A percentile compares a stretch with the other conserved stretches of the same genome.
phyloP scores from a whole-genome alignment of 2,888 invertebrate species.

The Achlya flavicornis region DNA sequence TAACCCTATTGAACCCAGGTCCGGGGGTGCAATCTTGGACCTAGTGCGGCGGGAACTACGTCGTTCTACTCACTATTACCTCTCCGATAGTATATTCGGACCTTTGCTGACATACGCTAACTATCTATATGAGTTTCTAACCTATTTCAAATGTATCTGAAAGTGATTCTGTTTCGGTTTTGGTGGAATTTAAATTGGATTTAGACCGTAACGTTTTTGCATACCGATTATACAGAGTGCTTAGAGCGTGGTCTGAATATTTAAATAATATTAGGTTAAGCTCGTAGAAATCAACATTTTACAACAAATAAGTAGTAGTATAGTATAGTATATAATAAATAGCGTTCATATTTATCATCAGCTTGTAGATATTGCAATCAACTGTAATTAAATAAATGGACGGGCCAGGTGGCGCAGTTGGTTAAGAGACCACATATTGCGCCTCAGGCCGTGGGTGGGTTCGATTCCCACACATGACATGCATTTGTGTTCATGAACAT shows the following conservation, averaged over 20 bases:
- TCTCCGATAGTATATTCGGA: conserved; percentile 42
- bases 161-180: conserved; percentile 38
- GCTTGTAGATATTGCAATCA: background rate
- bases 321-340: too few species aligned
- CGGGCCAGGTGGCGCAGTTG: too few species aligned
- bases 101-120: conserved; percentile 52
- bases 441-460: too few species aligned
- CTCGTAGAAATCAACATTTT: background rate
- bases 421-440: too few species aligned
- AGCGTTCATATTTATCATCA: background rate
- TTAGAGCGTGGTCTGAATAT: background rate
- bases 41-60: conserved; percentile 47
- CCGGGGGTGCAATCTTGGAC: conserved; percentile 61
- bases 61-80: conserved; percentile 55
- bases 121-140: conserved; percentile 46
- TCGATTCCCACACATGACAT: too few species aligned
- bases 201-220: conserved; percentile 15
- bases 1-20: conserved; percentile 20
- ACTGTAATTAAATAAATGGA: too few species aligned
- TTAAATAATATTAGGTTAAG: background rate
- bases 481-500: too few species aligned
- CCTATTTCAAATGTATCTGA: conserved; percentile 38
- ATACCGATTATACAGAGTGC: conserved; percentile 4
- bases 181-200: conserved; percentile 45
- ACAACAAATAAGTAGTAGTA: too few species aligned